These are phyloP conservation scores for Dastarcus helophoroides DNA, from an alignment of 2,888 invertebrate genomes.

Conservation along the genomic window DNA sequence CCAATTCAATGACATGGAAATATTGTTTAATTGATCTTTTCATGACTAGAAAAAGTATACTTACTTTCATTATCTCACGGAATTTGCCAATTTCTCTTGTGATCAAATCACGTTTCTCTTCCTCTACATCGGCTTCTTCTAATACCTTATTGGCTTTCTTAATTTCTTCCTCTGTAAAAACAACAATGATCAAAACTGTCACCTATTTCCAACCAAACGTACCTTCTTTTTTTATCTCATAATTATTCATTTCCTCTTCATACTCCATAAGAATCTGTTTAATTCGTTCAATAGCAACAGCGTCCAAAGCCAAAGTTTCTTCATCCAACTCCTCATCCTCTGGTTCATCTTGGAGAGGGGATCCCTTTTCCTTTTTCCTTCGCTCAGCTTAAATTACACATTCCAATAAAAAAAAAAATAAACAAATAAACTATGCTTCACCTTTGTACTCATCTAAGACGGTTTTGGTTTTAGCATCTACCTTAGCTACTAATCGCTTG, in stretches of 20 bases:
- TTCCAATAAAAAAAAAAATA: slow-evolving; percentile 10
- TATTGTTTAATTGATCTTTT: too few species aligned
- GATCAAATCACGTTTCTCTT: slow-evolving; percentile 92
- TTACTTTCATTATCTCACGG: slow-evolving; percentile 93
- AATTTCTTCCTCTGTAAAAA: slow-evolving; percentile 50
- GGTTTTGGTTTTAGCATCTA: slow-evolving; percentile 94
- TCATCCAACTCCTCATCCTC: slow-evolving; percentile 60
- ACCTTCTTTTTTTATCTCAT: slow-evolving; percentile 54
- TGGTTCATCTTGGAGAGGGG: slow-evolving; percentile 45
- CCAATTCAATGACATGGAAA: background rate
- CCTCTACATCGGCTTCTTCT: slow-evolving; percentile 84
- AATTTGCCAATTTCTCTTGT: slow-evolving; percentile 96
- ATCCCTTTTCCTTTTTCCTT: slow-evolving; percentile 46
- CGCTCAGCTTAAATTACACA: slow-evolving; percentile 41
- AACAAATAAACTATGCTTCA: slow-evolving; percentile 26
- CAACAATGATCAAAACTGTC: slow-evolving; percentile 4
- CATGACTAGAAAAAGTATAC: slow-evolving; percentile 23
- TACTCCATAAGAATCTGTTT: slow-evolving; percentile 74
- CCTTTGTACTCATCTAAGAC: slow-evolving; percentile 89
- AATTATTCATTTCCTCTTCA: slow-evolving; percentile 62
- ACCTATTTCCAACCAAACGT: slow-evolving; percentile 9
- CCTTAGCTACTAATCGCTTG: slow-evolving; percentile 88
- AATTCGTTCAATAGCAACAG: slow-evolving; percentile 64
- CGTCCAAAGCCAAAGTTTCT: slow-evolving; percentile 61
- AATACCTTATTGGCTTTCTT: slow-evolving; percentile 55